Percentiles rank a stretch among this genome's conserved stretches.
Evolutionary conservation across 35 echinoderm and acorn worm species (phyloP).

Genomic region (Apostichopus californicus): DNA sequence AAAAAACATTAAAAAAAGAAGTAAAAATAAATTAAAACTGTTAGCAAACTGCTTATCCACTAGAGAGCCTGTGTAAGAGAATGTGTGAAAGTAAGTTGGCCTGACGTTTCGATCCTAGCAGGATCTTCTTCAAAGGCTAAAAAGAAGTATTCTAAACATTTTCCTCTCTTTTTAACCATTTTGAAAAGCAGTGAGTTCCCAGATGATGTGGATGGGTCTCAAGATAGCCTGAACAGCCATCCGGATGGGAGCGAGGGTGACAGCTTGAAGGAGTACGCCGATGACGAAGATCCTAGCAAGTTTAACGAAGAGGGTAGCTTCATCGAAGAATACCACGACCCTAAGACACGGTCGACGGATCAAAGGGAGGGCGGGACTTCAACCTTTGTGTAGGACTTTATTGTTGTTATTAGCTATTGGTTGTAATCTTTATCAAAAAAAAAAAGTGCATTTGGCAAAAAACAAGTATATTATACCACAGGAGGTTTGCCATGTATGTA

Average conservation of each 20-base stretch:
- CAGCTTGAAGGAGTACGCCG: constrained; percentile 88
- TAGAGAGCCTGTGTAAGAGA: too few relatives aligned
- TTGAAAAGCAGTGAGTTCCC: constrained; percentile 39
- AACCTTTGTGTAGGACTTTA: constrained; percentile 73
- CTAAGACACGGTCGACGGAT: constrained; percentile 57
- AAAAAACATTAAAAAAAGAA: too few relatives aligned
- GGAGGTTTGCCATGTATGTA: too few relatives aligned
- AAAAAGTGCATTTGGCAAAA: constrained; percentile 26
- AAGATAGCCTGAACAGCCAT: constrained; percentile 81
- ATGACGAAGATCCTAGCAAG: constrained; percentile 76
- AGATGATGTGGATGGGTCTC: constrained; percentile 66
- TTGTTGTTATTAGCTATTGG: constrained; percentile 19
- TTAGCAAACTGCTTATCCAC: too few relatives aligned
- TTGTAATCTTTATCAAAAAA: constrained; percentile 38
- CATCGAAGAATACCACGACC: constrained; percentile 87
- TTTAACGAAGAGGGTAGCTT: constrained; percentile 93
- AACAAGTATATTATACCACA: too few relatives aligned
- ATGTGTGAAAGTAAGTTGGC: too few relatives aligned
- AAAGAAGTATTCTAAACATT: background rate
- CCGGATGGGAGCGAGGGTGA: constrained; percentile 78
- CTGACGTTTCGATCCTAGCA: too few relatives aligned
- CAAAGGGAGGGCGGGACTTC: constrained; percentile 69
- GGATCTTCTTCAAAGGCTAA: too few relatives aligned
- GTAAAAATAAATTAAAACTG: too few relatives aligned
- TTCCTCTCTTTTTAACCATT: background rate